A percentile compares a stretch with the other conserved stretches of the same genome.
Conservation (phyloP, 2,888 invertebrate genomes). For the Frankliniella fusca region DNA sequence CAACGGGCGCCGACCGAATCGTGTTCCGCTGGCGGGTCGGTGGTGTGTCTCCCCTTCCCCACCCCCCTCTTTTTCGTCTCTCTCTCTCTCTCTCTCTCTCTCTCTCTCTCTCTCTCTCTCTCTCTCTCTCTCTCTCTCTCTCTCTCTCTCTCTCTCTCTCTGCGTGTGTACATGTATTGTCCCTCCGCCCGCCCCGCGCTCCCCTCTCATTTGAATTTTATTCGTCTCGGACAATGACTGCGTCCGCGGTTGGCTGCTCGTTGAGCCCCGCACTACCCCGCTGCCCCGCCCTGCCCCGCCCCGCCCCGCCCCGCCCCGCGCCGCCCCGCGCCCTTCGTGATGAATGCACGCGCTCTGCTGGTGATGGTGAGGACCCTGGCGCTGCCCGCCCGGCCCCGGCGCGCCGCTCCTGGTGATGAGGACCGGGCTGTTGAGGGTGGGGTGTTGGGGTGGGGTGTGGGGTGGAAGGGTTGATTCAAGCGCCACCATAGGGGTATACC, state of each 20-base stretch:
- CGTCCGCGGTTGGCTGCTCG: background rate
- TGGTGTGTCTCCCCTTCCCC: background rate
- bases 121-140: background rate
- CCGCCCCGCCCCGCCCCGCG: background rate
- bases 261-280: background rate
- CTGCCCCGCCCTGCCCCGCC: background rate
- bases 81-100: background rate
- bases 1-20: background rate
- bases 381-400: background rate
- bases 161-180: background rate
- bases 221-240: background rate
- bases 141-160: background rate
- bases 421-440: background rate
- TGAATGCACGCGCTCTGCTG: background rate
- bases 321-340: background rate
- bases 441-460: background rate
- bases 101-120: constrained; percentile 1
- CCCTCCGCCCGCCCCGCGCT: background rate
- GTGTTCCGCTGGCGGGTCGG: no score
- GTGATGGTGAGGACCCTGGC: background rate
- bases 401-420: background rate
- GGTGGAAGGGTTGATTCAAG: background rate
- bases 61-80: no score
- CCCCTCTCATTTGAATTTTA: background rate
- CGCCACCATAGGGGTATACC: no score